Evolutionary conservation across 37 sponge, comb jelly and placozoan genomes (phyloP), one percentile per base, ranked within the genome.

Genomic region (Haliclona indistincta): DNA sequence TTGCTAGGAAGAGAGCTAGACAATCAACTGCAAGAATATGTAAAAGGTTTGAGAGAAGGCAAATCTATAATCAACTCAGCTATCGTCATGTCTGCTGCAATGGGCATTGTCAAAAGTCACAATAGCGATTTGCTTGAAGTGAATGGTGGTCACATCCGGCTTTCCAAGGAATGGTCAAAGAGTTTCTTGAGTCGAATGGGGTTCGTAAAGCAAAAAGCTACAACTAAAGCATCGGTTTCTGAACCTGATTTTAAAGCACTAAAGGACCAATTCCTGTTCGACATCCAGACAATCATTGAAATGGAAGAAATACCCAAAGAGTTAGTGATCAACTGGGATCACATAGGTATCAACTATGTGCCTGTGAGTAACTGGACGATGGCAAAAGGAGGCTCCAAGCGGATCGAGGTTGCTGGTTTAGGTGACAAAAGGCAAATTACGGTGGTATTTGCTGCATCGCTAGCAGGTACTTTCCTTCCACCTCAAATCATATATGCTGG

Each of bases 341-440:
- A 67, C 20, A 80, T 71, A 29, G 70, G 71, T 7, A 42, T 80
- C 3, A 38, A 69, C 19, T 70, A 20, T 20, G 71, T 80, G 29
- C 81, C 81, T 22, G 58, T 70, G 34, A 63, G 66, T 22, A 11
- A 41, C 13, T 81, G 82, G 82, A 81, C 73, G 4, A 71, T 81
- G 67, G 82, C 20, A 2, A 73, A 81, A 32, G 67, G 51, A 49
- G 82, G 74, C n/a, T 20, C 81, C n/a, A 69, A 56, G 43, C 60
- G 71, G 8, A 71, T 80, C n/a, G 81, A 80, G 54, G 36, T 80
- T 4, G 67, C 54, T 26, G 73, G 65, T 38, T 33, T 81, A 1
- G 61, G 63, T 35, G 73, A 81, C 38, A 81, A 81, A 43, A 6
- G 73, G 53, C 82, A 81, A 52, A 52, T 71, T 11, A 81, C 82